Base-by-base conservation (phyloP, 2,888 invertebrate genomes). In the Heliconius ethilla region DNA sequence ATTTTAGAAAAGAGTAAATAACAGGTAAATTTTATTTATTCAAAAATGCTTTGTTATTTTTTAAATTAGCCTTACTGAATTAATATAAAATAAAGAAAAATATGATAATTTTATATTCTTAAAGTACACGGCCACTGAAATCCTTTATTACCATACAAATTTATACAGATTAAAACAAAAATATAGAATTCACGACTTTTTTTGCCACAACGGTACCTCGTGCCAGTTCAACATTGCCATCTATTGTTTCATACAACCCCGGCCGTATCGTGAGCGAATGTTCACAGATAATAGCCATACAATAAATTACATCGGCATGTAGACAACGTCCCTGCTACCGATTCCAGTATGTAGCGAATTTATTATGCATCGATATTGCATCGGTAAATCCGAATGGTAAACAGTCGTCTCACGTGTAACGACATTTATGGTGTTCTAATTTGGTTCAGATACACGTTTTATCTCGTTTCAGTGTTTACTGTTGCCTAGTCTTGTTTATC, bases 241-340 rank as follows among this genome's bases (percentile, higher is more conserved):
- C 86, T 85, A 88, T 88, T 88, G 88, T 88, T 84, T 84, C 83
- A 81, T 75, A 78, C 76, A 81, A 83, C 83, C 81, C 82, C 81
- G 72, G 72, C 55, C 80, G 76, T 84, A 84, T 83, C 83, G 84
- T 80, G 80, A 82, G 82, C 84, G 84, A 86, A 85, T 81, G 85
- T 85, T 85, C 82, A 74, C 83, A 82, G 88, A 86, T 88, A 89
- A 88, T 86, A 86, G 83, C 82, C 83, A 69, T 87, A 83, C 87
- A 83, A 89, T 91, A 91, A 90, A 89, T 89, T 85, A 87, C 80
- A 82, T 83, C 85, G 85, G 86, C 86, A 89, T 88, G 88, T 90
- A 87, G 87, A 88, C 88, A 89, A 83, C 85, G 84, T 83, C 79
- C 79, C 82, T 84, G 89, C 89, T 90, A 89, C 91, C 85, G 87